Conservation (phyloP, 2,113 vertebrate genomes). For the Otis tarda region DNA sequence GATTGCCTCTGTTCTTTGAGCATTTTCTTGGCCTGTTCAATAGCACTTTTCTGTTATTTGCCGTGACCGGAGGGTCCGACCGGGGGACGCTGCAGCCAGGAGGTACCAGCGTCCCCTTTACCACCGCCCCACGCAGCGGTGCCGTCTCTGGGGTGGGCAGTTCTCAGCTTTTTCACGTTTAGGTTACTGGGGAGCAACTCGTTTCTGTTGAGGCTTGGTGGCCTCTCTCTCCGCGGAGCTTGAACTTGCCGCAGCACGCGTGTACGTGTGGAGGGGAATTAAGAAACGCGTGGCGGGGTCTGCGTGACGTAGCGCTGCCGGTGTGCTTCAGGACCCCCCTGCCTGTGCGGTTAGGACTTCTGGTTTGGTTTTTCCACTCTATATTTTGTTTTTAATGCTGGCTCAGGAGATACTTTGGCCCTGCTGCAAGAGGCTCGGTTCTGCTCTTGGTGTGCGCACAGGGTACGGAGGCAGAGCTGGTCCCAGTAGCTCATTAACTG, state of each 20-base stretch:
- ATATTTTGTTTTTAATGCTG: neutral
- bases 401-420: neutral
- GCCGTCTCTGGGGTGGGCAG: neutral
- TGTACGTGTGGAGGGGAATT: accelerated
- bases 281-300: accelerated
- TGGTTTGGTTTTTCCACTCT: neutral
- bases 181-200: neutral
- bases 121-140: accelerated
- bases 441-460: neutral
- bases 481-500: neutral
- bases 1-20: neutral
- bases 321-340: accelerated
- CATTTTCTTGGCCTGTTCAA: neutral
- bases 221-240: neutral
- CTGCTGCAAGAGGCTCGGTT: neutral
- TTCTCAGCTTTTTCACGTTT: accelerated
- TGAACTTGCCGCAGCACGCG: accelerated
- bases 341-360: accelerated
- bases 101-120: neutral
- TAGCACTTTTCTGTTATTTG: neutral
- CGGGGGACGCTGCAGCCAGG: accelerated
- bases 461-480: neutral
- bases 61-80: neutral
- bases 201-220: accelerated
- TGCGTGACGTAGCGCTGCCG: neutral